Evolutionary conservation across 2,797 vertebrate species (phyloP), one percentile per base, ranked within the genome.

Genomic region (Amblyraja radiata): DNA sequence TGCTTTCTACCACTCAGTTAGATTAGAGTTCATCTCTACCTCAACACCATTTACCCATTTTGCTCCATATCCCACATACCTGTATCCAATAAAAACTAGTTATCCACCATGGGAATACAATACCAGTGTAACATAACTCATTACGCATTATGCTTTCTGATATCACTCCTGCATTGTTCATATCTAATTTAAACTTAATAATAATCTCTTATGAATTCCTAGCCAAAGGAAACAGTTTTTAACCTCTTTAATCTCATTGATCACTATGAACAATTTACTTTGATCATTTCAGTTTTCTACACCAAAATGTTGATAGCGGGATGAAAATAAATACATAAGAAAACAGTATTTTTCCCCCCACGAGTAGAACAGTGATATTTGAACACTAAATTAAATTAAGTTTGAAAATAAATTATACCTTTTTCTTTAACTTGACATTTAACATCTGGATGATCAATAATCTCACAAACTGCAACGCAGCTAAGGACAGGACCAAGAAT

Each of bases 361-460:
- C 28, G 18, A 13, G 28, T 18, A 68, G 2, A 88, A 88, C 6
- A 88, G n/a, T 65, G 28, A 88, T 65, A 14, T n/a, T 65, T 65
- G 13, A 16, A 32, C 58, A 54, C n/a, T 2, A 36, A 39, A 32
- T 39, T 46, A 80, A 61, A 8, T 39, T 25, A 80, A n/a, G 14
- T 63, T 93, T 80, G 7, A 28, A 92, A 92, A 46, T 54, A 92
- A 92, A 54, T 73, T 4, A 39, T 94, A 98, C 99, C 98, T 97
- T 99, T 99, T 94, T 96, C 99, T 94, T 98, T 99, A 93, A 97
- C 97, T 95, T 98, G 98, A 94, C 98, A 99, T 95, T 99, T 99
- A 1, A 99, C 99, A 94, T 99, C 99, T 11, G 99, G 99, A 94
- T 99, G 99, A 94, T 99, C 98, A 0, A 99, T 99, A 95, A 99